Conservation (phyloP, 2,797 vertebrate species). For the Microtus agrestis region DNA sequence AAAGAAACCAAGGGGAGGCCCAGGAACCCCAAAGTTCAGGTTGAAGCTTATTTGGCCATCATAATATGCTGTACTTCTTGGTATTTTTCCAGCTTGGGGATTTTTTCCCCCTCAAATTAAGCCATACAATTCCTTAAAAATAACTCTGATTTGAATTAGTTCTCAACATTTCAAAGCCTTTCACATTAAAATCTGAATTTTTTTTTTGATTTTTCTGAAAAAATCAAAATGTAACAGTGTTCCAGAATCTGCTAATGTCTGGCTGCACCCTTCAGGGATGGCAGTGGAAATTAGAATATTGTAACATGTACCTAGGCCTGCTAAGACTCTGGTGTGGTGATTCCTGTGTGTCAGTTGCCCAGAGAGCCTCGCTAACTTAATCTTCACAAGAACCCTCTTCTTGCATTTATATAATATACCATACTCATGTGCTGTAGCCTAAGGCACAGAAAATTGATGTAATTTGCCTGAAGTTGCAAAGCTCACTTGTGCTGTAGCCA, state of each 20-base stretch:
- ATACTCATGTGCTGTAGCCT: not conserved
- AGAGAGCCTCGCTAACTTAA: slow-evolving; percentile 1
- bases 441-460: not conserved
- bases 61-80: not conserved
- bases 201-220: slow-evolving; percentile 33
- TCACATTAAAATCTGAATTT: slow-evolving; percentile 24
- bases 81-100: not conserved
- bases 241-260: not conserved
- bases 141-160: slow-evolving; percentile 30
- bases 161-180: slow-evolving; percentile 50
- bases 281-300: not conserved
- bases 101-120: slow-evolving; percentile 9
- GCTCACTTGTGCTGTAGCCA: not conserved
- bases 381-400: not conserved
- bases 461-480: not conserved
- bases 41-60: not conserved
- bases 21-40: not conserved
- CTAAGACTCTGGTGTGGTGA: not conserved
- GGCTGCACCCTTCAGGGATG: not conserved
- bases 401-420: not conserved
- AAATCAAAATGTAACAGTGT: not conserved
- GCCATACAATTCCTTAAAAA: slow-evolving; percentile 7
- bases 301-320: not conserved
- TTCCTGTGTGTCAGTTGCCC: not conserved
- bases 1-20: not conserved